These are phyloP conservation scores for Ceriagrion tenellum DNA, from an alignment of 2,888 invertebrate genomes.

Conservation along the genomic window DNA sequence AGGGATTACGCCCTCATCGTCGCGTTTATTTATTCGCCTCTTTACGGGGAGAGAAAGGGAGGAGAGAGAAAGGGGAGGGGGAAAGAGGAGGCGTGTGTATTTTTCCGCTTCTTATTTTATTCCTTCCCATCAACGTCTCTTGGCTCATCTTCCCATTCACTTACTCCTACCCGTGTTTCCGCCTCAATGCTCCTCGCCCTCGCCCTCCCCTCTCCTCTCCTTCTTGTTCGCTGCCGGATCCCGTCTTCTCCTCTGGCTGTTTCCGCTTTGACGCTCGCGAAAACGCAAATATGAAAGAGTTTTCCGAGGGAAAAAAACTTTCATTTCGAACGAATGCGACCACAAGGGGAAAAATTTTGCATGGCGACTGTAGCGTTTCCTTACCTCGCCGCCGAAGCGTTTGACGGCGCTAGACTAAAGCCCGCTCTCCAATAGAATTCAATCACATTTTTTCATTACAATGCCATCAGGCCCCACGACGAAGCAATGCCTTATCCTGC, in stretches of 20 bases:
- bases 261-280: neutral
- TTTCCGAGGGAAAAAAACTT: neutral
- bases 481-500: too few relatives aligned
- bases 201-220: neutral
- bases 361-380: neutral
- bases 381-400: too few relatives aligned
- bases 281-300: neutral
- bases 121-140: neutral
- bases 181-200: neutral
- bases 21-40: constrained; percentile 42
- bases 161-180: neutral
- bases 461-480: too few relatives aligned
- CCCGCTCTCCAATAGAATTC: too few relatives aligned
- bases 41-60: neutral
- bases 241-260: neutral
- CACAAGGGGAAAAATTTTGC: neutral
- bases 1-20: constrained; percentile 46
- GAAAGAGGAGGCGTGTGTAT: neutral
- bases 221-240: neutral
- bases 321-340: neutral
- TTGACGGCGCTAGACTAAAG: too few relatives aligned
- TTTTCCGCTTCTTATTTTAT: constrained; percentile 4
- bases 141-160: neutral
- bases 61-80: too few relatives aligned
- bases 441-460: too few relatives aligned